These are phyloP conservation scores for Tyrannus savana DNA, from an alignment of 2,113 vertebrate species.

Conservation along the genomic window DNA sequence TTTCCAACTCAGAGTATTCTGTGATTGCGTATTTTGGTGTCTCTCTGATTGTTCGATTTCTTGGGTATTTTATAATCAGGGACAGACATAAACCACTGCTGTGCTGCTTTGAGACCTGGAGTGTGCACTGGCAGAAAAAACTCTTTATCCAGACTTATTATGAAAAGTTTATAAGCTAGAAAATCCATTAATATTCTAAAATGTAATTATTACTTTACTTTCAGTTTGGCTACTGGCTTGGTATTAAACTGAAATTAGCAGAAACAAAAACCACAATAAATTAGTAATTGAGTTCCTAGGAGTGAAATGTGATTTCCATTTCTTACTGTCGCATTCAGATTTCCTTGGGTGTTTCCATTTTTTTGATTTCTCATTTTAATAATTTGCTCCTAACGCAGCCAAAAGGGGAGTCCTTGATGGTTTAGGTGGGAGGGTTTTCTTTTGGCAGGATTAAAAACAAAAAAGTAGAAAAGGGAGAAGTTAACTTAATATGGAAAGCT, in stretches of 20 bases:
- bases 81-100: background rate
- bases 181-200: background rate
- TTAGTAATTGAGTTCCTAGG: background rate
- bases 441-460: background rate
- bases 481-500: slow-evolving; percentile 70
- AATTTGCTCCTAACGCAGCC: background rate
- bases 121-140: background rate
- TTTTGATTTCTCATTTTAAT: background rate
- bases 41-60: background rate
- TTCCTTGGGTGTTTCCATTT: background rate
- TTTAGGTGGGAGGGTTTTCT: background rate
- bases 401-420: background rate
- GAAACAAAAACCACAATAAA: background rate
- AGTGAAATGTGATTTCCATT: background rate
- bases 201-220: background rate
- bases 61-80: background rate
- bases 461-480: slow-evolving; percentile 40
- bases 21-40: background rate
- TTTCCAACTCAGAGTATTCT: background rate
- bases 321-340: background rate
- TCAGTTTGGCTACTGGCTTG: background rate
- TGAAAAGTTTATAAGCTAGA: background rate
- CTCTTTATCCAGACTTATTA: background rate
- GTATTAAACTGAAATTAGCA: background rate
- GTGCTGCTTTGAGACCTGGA: background rate